A percentile compares a stretch with the other conserved stretches of the same genome.
Conservation (phyloP, 2,888 invertebrate genomes). For the Ceratothoa steindachneri region DNA sequence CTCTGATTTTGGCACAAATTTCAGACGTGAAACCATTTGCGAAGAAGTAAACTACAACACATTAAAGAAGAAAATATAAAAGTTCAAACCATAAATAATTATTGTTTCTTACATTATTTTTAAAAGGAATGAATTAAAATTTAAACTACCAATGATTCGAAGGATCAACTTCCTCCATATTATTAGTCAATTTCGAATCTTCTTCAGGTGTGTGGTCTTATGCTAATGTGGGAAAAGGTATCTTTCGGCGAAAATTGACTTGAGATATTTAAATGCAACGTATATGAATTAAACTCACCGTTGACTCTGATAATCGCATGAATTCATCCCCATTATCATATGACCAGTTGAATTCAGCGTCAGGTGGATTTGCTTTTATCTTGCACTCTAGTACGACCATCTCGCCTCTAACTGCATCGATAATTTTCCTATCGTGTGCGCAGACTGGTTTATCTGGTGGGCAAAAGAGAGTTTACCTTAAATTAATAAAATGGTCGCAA, state of each 20-base stretch:
- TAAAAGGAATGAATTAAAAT: too few relatives aligned
- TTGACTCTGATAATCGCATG: neutral
- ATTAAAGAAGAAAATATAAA: too few relatives aligned
- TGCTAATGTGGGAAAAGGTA: too few relatives aligned
- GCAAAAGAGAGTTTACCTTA: neutral
- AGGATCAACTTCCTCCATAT: too few relatives aligned
- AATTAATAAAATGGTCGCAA: too few relatives aligned
- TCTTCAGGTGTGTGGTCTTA: too few relatives aligned
- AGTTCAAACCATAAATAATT: too few relatives aligned
- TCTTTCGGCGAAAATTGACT: too few relatives aligned
- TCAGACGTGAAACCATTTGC: neutral
- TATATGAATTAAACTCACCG: neutral
- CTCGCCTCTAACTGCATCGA: neutral
- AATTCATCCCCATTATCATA: neutral
- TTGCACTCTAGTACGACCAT: neutral
- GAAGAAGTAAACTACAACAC: neutral
- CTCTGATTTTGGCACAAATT: neutral
- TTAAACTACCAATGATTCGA: too few relatives aligned
- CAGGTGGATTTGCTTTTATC: neutral
- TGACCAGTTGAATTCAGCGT: neutral
- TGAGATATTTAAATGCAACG: too few relatives aligned
- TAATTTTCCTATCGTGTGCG: neutral
- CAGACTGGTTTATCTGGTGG: neutral
- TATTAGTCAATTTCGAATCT: too few relatives aligned
- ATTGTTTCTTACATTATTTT: too few relatives aligned